Percentiles rank a stretch among this genome's conserved stretches.
Evolutionary conservation across 2,888 invertebrate species (phyloP).

Genomic region (Anarsia innoxiella): DNA sequence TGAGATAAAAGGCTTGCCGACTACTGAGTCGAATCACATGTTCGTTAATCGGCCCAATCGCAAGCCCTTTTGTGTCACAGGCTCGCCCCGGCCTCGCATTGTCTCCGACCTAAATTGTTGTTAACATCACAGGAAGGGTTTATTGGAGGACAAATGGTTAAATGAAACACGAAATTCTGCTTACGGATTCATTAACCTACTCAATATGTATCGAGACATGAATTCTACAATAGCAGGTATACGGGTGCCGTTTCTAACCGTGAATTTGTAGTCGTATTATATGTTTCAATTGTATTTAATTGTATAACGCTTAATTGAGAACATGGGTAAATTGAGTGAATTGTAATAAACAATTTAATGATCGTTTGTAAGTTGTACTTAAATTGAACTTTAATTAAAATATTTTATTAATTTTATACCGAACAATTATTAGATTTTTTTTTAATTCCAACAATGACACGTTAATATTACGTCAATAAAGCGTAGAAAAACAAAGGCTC

Average conservation of each 20-base stretch:
- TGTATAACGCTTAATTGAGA: not conserved
- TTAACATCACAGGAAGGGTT: slow-evolving; percentile 12
- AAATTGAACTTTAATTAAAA: not conserved
- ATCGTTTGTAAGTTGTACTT: not conserved
- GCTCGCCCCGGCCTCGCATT: slow-evolving; percentile 7
- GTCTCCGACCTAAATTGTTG: slow-evolving; percentile 11
- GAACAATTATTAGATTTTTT: too few species aligned
- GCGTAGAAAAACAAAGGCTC: too few species aligned
- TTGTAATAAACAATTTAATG: not conserved
- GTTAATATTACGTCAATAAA: too few species aligned
- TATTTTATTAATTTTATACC: too few species aligned
- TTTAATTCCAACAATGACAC: too few species aligned
- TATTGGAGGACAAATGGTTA: slow-evolving; percentile 9
- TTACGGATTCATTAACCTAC: slow-evolving; percentile 1
- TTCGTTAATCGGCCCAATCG: slow-evolving; percentile 32
- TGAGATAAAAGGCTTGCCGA: slow-evolving; percentile 52
- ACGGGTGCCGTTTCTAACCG: too few species aligned
- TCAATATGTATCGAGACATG: not conserved
- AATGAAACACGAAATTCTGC: slow-evolving; percentile 11
- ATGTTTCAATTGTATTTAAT: not conserved
- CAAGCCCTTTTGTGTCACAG: slow-evolving; percentile 12
- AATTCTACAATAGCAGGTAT: too few species aligned
- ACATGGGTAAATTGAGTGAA: not conserved
- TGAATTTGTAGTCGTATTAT: too few species aligned
- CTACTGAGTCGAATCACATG: slow-evolving; percentile 36